Base-by-base conservation (phyloP, 2,797 vertebrate species). In the Pipistrellus pygmaeus region DNA sequence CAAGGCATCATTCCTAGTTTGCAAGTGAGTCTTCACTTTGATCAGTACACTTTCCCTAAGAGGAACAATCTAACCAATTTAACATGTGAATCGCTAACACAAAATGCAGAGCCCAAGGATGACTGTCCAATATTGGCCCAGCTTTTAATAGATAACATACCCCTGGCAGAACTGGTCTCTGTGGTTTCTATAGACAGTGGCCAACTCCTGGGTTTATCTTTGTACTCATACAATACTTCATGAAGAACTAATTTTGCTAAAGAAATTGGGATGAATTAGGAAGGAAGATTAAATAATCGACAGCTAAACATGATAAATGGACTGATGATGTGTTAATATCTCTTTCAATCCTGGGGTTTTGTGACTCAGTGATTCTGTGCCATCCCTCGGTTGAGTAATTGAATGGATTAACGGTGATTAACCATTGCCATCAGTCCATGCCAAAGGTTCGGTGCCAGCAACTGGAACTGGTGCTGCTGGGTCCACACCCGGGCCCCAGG, bases 361-460 rank as follows among this genome's bases (percentile, higher is more conserved):
- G 77, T 84, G 80, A 76, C 32, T 41, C 15, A 10, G 20, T 88
- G 73, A 23, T 78, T 91, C 21, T 35, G 23, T 88, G 38, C 38
- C 62, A 93, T 66, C 15, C n/a, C 23, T 89, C 68, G 48, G 8
- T 77, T 86, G 72, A 84, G 69, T 1, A 44, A 62, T 35, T 72
- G 21, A 71, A 72, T 69, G 46, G 48, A 41, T 88, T 87, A 9
- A 81, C 71, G 57, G 25, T 86, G 75, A 64, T 62, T 35, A 89
- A 48, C 60, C 44, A 48, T 48, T 3, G 1, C 30, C 14, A 15
- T 48, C 32, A 72, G 27, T 80, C 6, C 14, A 4, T 89, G 62
- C 76, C 90, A 90, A 44, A 71, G 51, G 15, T 53, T 35, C 46
- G 3, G 80, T 77, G 80, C 55, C 92, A 96, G 80, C 76, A 91